phyloP scores from a whole-genome alignment of 2,113 vertebrate species.

The Oryzias melastigma region DNA sequence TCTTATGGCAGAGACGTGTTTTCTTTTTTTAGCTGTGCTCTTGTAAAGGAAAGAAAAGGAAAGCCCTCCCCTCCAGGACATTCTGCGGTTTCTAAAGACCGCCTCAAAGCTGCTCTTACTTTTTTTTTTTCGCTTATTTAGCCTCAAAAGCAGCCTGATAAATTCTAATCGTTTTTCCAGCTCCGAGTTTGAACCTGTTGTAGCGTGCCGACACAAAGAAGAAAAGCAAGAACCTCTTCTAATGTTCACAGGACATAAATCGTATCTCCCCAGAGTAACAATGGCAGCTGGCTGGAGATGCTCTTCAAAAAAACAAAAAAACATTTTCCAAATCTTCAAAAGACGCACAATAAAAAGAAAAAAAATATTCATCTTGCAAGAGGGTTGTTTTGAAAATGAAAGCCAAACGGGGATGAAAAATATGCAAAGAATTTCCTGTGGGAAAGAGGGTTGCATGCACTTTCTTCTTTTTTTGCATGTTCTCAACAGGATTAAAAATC shows the following conservation, averaged over 20 bases:
- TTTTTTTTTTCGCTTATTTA: constrained; percentile 15
- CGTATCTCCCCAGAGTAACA: constrained; percentile 16
- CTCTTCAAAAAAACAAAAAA: constrained; percentile 17
- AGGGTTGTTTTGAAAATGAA: constrained; percentile 46
- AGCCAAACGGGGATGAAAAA: constrained; percentile 29
- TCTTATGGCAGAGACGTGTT: constrained; percentile 19
- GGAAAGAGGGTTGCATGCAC: constrained; percentile 27
- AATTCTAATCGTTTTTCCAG: constrained; percentile 13
- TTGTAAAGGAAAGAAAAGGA: too few species aligned
- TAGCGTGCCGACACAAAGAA: not conserved
- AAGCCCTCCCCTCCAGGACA: constrained; percentile 25
- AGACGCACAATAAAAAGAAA: constrained; percentile 16
- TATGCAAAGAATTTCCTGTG: constrained; percentile 60
- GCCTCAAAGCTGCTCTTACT: constrained; percentile 20
- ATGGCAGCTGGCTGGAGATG: constrained; percentile 42
- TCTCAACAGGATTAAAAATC: constrained; percentile 10
- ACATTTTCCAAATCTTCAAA: constrained; percentile 5
- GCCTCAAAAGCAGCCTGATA: constrained; percentile 24
- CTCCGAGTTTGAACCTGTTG: constrained; percentile 23
- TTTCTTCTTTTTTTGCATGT: constrained; percentile 8
- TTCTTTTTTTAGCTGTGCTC: too few species aligned
- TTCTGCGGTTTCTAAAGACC: constrained; percentile 30
- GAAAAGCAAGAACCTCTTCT: too few species aligned
- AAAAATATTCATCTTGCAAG: constrained; percentile 15
- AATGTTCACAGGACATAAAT: too few species aligned